phyloP scores from a whole-genome alignment of 92 coral and sea anemone genomes.

The Blastomussa wellsi region DNA sequence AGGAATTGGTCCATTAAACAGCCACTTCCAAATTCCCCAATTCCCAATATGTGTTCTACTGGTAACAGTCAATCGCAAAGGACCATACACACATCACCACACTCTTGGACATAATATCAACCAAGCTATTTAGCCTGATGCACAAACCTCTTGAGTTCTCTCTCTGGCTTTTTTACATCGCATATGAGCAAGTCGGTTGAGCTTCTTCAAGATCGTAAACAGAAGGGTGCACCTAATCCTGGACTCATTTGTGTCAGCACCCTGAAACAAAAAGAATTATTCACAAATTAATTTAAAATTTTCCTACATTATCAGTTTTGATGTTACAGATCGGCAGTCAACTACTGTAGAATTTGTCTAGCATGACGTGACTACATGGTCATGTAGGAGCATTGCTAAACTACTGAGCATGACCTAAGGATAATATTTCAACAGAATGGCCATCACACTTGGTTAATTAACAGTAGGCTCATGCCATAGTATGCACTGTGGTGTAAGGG shows the following conservation, averaged over 20 bases:
- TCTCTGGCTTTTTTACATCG: slow-evolving; percentile 90
- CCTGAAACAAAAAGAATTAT: slow-evolving; percentile 39
- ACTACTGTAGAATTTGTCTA: neutral
- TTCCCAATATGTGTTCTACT: no score
- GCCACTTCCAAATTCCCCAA: no score
- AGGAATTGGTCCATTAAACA: no score
- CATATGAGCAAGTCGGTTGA: slow-evolving; percentile 86
- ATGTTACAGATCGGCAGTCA: neutral
- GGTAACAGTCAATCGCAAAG: no score
- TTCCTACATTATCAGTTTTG: neutral
- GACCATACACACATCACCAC: no score
- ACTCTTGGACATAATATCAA: no score
- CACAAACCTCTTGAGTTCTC: slow-evolving; percentile 88
- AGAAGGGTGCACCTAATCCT: slow-evolving; percentile 81
- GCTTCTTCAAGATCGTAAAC: slow-evolving; percentile 81
- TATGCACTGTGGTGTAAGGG: no score
- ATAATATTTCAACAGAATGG: neutral
- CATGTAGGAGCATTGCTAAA: no score
- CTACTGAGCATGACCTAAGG: neutral
- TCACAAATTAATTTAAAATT: neutral
- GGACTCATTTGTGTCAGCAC: slow-evolving; percentile 71
- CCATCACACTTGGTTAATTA: neutral
- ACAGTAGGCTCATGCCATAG: no score
- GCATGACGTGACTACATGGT: no score
- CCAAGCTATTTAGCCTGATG: neutral